Evolutionary conservation across 2,113 vertebrate species (phyloP), one percentile per base, ranked within the genome.

Genomic region (Ariopsis seemanni): DNA sequence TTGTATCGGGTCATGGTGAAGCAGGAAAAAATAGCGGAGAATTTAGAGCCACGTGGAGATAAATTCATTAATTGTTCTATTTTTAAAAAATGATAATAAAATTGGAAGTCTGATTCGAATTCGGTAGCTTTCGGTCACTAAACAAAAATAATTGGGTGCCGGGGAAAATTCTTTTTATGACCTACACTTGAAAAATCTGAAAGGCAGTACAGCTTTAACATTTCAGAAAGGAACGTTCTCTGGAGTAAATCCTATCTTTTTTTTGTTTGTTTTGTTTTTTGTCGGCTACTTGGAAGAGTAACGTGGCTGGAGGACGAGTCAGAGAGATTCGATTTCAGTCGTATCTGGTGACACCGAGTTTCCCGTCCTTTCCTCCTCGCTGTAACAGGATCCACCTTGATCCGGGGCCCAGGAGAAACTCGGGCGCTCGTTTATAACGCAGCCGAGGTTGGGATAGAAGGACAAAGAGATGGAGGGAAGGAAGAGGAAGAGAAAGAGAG

Each of bases 261-360:
- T 30, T 30, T 90, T 83, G 85, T 89, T 90, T 90, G 86, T 42
- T 42, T 90, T 83, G 85, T 89, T 86, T 90, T 90, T 42, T 42
- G 42, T 42, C 42, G 86, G 89, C 72, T 85, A 57, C 89, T 53
- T 92, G 91, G 91, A 92, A 92, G 92, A 93, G 84, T 86, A 88
- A 84, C 80, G 88, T 92, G 90, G 93, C 94, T 92, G 89, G 89
- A 89, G 91, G 94, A 94, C 91, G 88, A 94, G 93, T 94, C 91
- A 94, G 94, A 93, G 90, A 93, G 94, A 95, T 96, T 93, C 90
- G 88, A 95, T 96, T 95, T 95, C 95, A 94, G 91, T 93, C 87
- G 90, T 94, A 94, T 96, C 94, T 95, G 86, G 92, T 95, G 94
- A 93, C 95, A 92, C 89, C 83, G 69, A 86, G 74, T 93, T 93